A percentile compares a stretch with the other conserved stretches of the same genome.
phyloP scores from a whole-genome alignment of 2,888 invertebrate genomes.

The Nysson spinosus region DNA sequence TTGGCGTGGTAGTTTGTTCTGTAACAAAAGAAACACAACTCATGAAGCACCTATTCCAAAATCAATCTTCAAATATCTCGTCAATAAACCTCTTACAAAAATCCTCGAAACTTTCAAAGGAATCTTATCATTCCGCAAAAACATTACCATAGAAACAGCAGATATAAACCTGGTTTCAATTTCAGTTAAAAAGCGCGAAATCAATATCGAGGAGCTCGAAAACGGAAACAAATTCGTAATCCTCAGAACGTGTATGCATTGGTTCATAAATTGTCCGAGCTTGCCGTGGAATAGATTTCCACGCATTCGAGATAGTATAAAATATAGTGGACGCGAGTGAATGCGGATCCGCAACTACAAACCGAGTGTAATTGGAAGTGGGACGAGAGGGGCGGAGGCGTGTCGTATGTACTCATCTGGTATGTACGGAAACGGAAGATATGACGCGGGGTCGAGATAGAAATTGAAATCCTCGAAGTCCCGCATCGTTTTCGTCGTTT shows the following conservation, averaged over 20 bases:
- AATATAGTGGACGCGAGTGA: slow-evolving; percentile 15
- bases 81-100: too few species aligned
- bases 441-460: slow-evolving; percentile 19
- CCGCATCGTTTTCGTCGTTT: slow-evolving; percentile 21
- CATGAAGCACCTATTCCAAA: neutral
- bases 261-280: slow-evolving; percentile 29
- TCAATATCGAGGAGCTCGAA: slow-evolving; percentile 1
- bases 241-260: slow-evolving; percentile 17
- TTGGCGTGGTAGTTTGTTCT: slow-evolving; percentile 43
- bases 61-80: neutral
- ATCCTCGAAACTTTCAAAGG: too few species aligned
- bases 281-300: slow-evolving; percentile 8
- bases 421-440: slow-evolving; percentile 24
- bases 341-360: slow-evolving; percentile 30
- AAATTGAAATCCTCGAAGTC: slow-evolving; percentile 34
- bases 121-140: too few species aligned
- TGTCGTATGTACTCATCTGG: neutral
- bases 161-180: too few species aligned
- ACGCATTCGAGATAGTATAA: neutral
- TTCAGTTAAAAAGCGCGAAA: slow-evolving; percentile 5
- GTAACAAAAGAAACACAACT: slow-evolving; percentile 17
- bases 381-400: slow-evolving; percentile 3
- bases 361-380: slow-evolving; percentile 39
- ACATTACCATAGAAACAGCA: too few species aligned
- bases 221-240: slow-evolving; percentile 19